Evolutionary conservation across 2,113 vertebrate species (phyloP).

Genomic region (Crotalus helleri): DNA sequence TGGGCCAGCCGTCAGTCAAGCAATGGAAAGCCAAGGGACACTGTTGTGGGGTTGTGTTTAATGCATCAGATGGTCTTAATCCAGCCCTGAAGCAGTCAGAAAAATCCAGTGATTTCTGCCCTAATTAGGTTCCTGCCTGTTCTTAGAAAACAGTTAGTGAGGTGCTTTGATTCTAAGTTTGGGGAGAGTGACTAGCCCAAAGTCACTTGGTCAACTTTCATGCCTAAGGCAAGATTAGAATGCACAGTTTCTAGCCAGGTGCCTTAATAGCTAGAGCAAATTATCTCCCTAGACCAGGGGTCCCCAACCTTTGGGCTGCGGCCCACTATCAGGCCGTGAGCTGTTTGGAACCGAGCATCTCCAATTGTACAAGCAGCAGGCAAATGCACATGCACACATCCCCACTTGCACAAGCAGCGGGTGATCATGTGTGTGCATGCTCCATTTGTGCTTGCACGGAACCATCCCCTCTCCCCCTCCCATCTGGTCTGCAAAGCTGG

Average conservation of each 20-base stretch:
- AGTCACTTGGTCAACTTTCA: background rate
- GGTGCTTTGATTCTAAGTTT: background rate
- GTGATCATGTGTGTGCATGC: too few species aligned
- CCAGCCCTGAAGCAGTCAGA: background rate
- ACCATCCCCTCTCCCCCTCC: too few species aligned
- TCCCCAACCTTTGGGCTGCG: too few species aligned
- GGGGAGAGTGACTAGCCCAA: background rate
- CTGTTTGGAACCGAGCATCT: too few species aligned
- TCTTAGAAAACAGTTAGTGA: background rate
- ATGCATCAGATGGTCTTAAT: background rate
- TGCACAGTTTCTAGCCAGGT: background rate
- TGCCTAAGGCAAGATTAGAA: background rate
- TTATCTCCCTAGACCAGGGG: background rate
- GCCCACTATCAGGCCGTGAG: too few species aligned
- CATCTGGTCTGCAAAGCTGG: too few species aligned
- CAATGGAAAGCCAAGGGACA: background rate
- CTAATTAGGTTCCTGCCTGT: background rate
- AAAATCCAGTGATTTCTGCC: background rate
- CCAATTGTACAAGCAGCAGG: too few species aligned
- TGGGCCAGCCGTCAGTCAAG: background rate
- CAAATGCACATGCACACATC: too few species aligned
- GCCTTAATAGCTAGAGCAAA: background rate
- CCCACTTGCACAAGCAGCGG: too few species aligned
- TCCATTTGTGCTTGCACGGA: too few species aligned
- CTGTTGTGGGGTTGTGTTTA: background rate